Conservation (phyloP, 2,113 vertebrate species). For the Miniopterus natalensis region DNA sequence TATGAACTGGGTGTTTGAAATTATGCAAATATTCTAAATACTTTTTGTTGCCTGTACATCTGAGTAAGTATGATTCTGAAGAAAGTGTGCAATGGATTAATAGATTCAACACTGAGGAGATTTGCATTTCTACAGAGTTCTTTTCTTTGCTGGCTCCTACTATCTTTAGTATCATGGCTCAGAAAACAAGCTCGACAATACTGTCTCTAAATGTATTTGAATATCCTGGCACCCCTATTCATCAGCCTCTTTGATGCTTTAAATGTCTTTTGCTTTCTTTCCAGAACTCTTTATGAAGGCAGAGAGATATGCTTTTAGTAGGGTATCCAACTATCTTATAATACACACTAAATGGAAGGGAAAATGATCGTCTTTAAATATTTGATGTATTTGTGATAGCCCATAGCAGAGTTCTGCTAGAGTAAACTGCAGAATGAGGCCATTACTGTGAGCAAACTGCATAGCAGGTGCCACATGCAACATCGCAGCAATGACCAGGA, state of each 20-base stretch:
- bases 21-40: slow-evolving; percentile 89
- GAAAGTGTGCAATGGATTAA: slow-evolving; percentile 87
- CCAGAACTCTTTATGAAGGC: slow-evolving; percentile 84
- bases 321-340: slow-evolving; percentile 78
- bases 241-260: slow-evolving; percentile 87
- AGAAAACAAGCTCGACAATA: slow-evolving; percentile 88
- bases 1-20: slow-evolving; percentile 88
- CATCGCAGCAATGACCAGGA: neutral
- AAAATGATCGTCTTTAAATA: slow-evolving; percentile 69
- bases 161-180: slow-evolving; percentile 87
- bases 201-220: slow-evolving; percentile 87
- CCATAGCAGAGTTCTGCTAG: slow-evolving; percentile 34
- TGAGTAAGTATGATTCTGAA: slow-evolving; percentile 88
- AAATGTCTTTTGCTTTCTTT: slow-evolving; percentile 87
- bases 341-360: slow-evolving; percentile 64
- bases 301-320: slow-evolving; percentile 77
- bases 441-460: neutral
- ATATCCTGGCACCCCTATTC: slow-evolving; percentile 87
- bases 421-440: slow-evolving; percentile 43
- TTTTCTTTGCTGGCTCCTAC: slow-evolving; percentile 87
- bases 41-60: slow-evolving; percentile 88
- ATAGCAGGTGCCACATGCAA: neutral
- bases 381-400: slow-evolving; percentile 74
- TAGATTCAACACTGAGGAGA: slow-evolving; percentile 87
- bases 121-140: slow-evolving; percentile 88